A percentile compares a stretch with the other conserved stretches of the same genome.
Conservation (phyloP, 2,888 invertebrate species). For the Lepidocyrtinus sp. region DNA sequence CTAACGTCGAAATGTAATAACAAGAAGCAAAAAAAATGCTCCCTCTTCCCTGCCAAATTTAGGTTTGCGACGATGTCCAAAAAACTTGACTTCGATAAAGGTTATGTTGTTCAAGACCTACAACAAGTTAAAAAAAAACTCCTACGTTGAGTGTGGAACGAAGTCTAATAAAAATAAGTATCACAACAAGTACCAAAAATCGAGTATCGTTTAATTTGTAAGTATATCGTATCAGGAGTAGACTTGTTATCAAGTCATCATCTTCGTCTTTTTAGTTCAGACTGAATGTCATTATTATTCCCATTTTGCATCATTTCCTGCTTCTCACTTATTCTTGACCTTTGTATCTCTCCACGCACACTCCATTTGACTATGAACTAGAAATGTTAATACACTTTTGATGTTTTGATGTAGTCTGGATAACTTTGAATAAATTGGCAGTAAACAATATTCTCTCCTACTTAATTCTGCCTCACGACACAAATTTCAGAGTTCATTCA, state of each 20-base stretch:
- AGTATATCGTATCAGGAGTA: neutral
- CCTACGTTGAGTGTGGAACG: slow-evolving; percentile 2
- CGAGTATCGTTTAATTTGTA: neutral
- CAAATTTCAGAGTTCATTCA: no score
- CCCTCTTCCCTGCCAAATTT: slow-evolving; percentile 30
- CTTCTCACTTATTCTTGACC: neutral
- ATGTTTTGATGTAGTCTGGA: neutral
- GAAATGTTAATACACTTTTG: no score
- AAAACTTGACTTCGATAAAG: slow-evolving; percentile 35
- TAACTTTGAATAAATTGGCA: neutral
- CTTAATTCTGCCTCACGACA: no score
- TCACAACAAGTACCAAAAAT: slow-evolving; percentile 1
- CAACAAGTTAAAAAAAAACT: slow-evolving; percentile 9
- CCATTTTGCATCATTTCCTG: neutral
- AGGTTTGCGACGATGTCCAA: slow-evolving; percentile 29
- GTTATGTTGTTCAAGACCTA: slow-evolving; percentile 24
- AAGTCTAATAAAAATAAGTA: slow-evolving; percentile 10
- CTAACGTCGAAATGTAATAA: no score
- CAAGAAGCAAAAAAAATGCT: neutral
- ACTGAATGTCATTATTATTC: neutral
- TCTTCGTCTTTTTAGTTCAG: neutral
- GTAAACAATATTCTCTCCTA: neutral
- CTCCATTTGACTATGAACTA: neutral
- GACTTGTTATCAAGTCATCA: neutral
- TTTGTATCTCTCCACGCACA: neutral